Percentiles rank a stretch among this genome's conserved stretches.
phyloP scores from a whole-genome alignment of 2,888 invertebrate genomes.

The Agrochola macilenta region DNA sequence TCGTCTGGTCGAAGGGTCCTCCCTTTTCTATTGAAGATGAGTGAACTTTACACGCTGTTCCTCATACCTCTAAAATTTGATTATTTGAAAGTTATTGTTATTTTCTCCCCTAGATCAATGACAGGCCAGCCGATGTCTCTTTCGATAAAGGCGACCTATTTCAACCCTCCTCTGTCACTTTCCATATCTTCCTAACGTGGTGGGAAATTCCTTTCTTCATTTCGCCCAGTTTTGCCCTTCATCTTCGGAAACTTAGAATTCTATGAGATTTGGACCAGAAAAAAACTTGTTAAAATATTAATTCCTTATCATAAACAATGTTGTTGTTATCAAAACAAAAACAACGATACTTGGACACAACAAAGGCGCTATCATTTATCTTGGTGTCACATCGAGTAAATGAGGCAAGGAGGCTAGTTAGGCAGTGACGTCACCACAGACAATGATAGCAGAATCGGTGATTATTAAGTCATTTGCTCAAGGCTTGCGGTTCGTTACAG shows the following conservation, averaged over 20 bases:
- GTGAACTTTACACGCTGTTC: no score
- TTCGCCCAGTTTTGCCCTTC: background rate
- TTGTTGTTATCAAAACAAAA: conserved; percentile 5
- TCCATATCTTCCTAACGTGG: background rate
- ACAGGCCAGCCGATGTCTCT: background rate
- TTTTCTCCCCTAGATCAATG: background rate
- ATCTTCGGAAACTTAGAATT: background rate
- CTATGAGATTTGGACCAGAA: background rate
- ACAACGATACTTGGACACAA: conserved; percentile 6
- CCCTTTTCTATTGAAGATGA: no score
- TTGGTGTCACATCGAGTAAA: background rate
- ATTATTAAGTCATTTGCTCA: conserved; percentile 16
- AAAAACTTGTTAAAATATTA: background rate
- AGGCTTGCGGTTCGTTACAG: background rate
- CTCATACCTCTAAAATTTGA: no score
- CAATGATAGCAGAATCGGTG: background rate
- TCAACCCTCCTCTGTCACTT: background rate
- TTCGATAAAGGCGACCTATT: background rate
- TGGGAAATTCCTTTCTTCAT: background rate
- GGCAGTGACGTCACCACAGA: conserved; percentile 1
- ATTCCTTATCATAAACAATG: background rate
- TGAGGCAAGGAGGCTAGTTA: conserved; percentile 25
- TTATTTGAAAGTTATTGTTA: background rate
- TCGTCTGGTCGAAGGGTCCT: no score
- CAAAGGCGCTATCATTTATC: conserved; percentile 39